Conservation (phyloP, 2,113 vertebrate genomes). For the Heloderma charlesbogerti region DNA sequence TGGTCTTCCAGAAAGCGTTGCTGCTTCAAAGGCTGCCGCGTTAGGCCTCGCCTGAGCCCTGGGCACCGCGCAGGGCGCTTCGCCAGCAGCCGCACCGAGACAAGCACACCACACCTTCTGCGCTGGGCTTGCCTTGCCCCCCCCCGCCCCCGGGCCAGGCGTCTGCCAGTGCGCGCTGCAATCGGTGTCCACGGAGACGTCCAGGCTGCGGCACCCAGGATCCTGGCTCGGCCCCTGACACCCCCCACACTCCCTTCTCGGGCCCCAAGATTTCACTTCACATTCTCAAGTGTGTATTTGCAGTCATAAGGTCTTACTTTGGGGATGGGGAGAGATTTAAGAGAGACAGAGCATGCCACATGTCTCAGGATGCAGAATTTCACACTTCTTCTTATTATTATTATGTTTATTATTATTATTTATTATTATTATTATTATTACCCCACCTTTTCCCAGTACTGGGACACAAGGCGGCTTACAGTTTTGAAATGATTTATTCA, state of each 20-base stretch:
- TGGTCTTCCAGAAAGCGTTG: background rate
- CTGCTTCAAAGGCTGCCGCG: constrained; percentile 12
- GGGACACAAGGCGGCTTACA: no score
- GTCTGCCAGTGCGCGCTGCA: background rate
- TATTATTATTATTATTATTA: no score
- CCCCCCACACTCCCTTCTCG: background rate
- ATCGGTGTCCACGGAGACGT: background rate
- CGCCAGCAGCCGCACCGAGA: background rate
- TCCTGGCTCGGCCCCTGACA: background rate
- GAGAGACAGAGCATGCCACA: no score
- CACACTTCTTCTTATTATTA: no score
- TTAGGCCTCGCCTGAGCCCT: background rate
- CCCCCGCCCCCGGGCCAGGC: background rate
- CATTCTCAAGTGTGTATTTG: no score
- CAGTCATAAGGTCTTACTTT: background rate
- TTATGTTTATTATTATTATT: no score
- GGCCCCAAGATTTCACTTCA: no score
- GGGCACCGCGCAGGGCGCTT: background rate
- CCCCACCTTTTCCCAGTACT: no score
- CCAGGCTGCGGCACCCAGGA: background rate
- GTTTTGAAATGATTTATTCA: no score
- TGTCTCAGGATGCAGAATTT: no score
- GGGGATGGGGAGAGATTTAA: background rate
- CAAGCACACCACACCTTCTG: background rate
- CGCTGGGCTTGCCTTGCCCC: background rate